Evolutionary conservation across 2,113 vertebrate species (phyloP), one percentile per base, ranked within the genome.

Genomic region (Poecile atricapillus): DNA sequence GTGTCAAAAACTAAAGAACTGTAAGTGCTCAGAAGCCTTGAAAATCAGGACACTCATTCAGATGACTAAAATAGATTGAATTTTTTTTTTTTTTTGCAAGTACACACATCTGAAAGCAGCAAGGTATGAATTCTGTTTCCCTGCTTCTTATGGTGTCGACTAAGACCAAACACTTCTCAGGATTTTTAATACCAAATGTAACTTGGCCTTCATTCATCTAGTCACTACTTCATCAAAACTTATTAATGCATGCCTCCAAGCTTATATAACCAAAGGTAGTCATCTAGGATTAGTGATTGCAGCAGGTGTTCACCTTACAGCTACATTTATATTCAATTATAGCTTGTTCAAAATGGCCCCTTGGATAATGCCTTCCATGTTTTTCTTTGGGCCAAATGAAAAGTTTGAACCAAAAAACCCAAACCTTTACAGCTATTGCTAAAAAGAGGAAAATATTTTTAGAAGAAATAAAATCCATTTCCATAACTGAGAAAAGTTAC

Each of bases 11-110:
- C 41, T 59, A 77, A 96, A 93, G 79, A 92, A 90, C 55, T 41
- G 0, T 27, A 88, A 86, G 47, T 43, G 24, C 60, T 86, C 79
- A 93, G 79, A 95, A 93, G 68, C 39, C 60, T 60, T 78, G 55
- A 70, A 96, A 97, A 97, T 83, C 59, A 96, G 94, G 90, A 65
- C 94, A 90, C 11, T 60, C 60, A 83, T 93, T 95, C 90, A 86
- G 90, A 50, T 52, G 67, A 94, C 89, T 83, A 79, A 96, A 96
- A 96, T 89, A 95, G 96, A 80, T 25, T 28, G 59, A 67, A 15
- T 64, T 52, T 49, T 50, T 5, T 69, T 83, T 84, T 77, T 76
- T 83, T 85, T 87, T 58, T 74, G 9, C 43, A 93, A 85, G 82
- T 50, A 79, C 30, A 37, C 15, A 35, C 17, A 85, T 65, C 71